These are phyloP conservation scores for Carduelis carduelis DNA, from an alignment of 2,797 vertebrate species.

Conservation along the genomic window DNA sequence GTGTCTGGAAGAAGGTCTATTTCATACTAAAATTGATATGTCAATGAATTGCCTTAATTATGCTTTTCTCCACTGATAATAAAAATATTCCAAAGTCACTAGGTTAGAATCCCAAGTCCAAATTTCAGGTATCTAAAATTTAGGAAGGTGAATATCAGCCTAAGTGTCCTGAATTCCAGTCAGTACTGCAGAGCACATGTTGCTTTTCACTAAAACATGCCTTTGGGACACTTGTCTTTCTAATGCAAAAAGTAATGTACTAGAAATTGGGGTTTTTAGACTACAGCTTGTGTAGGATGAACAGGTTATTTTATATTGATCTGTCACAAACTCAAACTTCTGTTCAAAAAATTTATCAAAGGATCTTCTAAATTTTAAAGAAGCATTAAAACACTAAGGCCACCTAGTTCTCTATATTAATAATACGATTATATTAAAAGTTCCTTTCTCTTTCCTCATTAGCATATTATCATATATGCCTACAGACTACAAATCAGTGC, in stretches of 20 bases:
- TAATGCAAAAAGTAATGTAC: neutral
- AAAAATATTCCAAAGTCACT: neutral
- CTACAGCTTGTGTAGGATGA: neutral
- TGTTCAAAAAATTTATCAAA: neutral
- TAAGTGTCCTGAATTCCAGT: neutral
- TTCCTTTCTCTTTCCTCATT: neutral
- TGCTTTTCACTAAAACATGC: neutral
- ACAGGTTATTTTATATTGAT: neutral
- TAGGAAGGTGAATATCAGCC: neutral
- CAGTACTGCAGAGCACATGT: neutral
- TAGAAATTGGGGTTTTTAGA: accelerated
- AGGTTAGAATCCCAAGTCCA: neutral
- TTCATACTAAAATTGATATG: neutral
- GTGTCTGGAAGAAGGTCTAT: neutral
- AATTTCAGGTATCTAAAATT: neutral
- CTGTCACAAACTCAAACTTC: neutral
- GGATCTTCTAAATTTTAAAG: neutral
- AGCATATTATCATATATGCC: neutral
- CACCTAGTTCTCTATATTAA: neutral
- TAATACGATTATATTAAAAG: neutral
- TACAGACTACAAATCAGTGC: neutral
- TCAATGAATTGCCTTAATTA: accelerated
- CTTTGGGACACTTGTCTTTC: neutral
- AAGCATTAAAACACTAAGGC: neutral
- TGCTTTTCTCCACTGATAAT: neutral